These are phyloP conservation scores for Cephalotes varians DNA, from an alignment of 2,888 invertebrate genomes.

Conservation along the genomic window DNA sequence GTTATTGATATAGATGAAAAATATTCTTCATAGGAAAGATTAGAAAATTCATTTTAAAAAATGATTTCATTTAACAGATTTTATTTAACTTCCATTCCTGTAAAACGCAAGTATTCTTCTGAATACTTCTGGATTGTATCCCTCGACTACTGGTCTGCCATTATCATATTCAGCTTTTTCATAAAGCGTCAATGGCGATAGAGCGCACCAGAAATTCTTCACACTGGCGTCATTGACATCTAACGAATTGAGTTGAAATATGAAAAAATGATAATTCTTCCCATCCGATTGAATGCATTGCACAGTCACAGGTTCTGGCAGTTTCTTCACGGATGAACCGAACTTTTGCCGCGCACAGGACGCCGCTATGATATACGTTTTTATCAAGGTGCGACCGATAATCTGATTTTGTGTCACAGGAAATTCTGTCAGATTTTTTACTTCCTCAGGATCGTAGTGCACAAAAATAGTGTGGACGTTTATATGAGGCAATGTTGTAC, in stretches of 20 bases:
- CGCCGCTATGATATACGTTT: constrained; percentile 92
- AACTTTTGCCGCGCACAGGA: constrained; percentile 91
- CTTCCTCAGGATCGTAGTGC: constrained; percentile 89
- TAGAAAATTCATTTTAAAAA: neutral
- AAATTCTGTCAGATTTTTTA: constrained; percentile 90
- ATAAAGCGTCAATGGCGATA: constrained; percentile 89
- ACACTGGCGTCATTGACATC: constrained; percentile 88
- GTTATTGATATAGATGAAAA: neutral
- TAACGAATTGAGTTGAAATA: constrained; percentile 94
- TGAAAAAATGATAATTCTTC: constrained; percentile 92
- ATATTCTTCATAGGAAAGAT: neutral
- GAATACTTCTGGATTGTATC: constrained; percentile 93
- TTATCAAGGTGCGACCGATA: constrained; percentile 90
- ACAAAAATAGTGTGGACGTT: constrained; percentile 93
- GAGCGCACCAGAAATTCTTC: constrained; percentile 94
- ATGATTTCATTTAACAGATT: constrained; percentile 20
- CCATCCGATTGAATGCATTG: constrained; percentile 95
- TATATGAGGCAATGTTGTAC: constrained; percentile 84
- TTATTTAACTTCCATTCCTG: constrained; percentile 86
- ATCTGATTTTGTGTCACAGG: constrained; percentile 90
- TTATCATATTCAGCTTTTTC: constrained; percentile 88
- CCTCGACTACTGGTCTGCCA: constrained; percentile 90
- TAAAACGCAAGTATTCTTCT: constrained; percentile 93
- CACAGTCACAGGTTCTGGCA: constrained; percentile 92
- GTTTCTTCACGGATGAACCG: constrained; percentile 89